phyloP scores from a whole-genome alignment of 2,888 invertebrate species.

The Orthonevra nobilis region DNA sequence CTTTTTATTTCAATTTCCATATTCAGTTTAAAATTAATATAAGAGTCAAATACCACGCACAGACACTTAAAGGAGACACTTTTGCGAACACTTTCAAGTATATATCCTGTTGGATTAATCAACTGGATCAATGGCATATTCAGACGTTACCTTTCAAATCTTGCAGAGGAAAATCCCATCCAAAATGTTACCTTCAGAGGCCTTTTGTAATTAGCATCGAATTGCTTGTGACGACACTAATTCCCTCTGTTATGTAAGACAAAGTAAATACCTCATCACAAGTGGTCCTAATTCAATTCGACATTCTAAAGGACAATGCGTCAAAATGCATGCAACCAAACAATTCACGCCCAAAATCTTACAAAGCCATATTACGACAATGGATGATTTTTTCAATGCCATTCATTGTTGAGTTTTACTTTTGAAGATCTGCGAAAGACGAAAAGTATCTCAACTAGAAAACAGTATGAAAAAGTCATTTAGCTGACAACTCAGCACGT shows the following conservation, averaged over 20 bases:
- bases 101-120: too few relatives aligned
- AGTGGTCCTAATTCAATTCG: conserved; percentile 36
- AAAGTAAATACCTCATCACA: conserved; percentile 34
- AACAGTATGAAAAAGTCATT: conserved; percentile 65
- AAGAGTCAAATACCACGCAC: too few relatives aligned
- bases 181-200: conserved; percentile 37
- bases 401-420: conserved; percentile 21
- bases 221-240: background rate
- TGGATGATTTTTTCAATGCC: conserved; percentile 30
- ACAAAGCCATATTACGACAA: too few relatives aligned
- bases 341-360: conserved; percentile 65
- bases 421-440: conserved; percentile 6
- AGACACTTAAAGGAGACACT: too few relatives aligned
- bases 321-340: conserved; percentile 68
- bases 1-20: too few relatives aligned
- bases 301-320: conserved; percentile 22
- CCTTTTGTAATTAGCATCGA: conserved; percentile 36
- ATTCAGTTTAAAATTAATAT: too few relatives aligned
- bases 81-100: too few relatives aligned
- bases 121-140: too few relatives aligned
- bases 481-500: conserved; percentile 62
- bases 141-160: too few relatives aligned
- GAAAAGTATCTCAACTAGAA: conserved; percentile 33
- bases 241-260: background rate
- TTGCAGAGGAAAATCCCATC: too few relatives aligned